Conservation (phyloP, 2,113 vertebrate genomes). For the Brachyistius frenatus region DNA sequence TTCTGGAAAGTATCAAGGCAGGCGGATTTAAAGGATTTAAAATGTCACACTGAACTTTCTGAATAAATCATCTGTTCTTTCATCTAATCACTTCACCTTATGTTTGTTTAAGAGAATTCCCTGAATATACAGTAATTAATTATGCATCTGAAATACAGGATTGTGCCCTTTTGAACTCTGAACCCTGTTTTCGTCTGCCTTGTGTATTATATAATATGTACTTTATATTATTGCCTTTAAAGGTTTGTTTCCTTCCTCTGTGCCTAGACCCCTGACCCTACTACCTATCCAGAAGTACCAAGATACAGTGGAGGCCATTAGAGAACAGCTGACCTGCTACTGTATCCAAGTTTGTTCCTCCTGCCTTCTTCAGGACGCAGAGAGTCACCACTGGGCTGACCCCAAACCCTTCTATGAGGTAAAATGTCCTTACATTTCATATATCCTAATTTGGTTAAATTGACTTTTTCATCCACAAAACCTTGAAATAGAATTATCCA, state of each 20-base stretch:
- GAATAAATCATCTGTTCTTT: slow-evolving; percentile 62
- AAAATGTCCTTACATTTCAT: slow-evolving; percentile 12
- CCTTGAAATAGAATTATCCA: neutral
- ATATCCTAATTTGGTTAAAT: neutral
- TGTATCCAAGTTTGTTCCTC: slow-evolving; percentile 90
- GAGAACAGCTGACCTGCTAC: slow-evolving; percentile 91
- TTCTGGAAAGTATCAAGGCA: slow-evolving; percentile 69
- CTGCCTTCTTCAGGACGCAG: slow-evolving; percentile 93
- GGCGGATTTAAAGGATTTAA: slow-evolving; percentile 62
- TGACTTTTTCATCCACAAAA: neutral
- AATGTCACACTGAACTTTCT: slow-evolving; percentile 62
- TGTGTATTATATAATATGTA: slow-evolving; percentile 10
- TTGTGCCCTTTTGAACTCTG: slow-evolving; percentile 6
- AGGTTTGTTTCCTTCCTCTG: slow-evolving; percentile 79
- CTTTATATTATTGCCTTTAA: slow-evolving; percentile 21
- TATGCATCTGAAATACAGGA: slow-evolving; percentile 34
- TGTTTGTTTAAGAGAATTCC: slow-evolving; percentile 31
- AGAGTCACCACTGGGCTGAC: slow-evolving; percentile 95
- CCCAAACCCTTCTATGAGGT: slow-evolving; percentile 96
- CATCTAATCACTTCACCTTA: slow-evolving; percentile 38
- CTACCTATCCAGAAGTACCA: slow-evolving; percentile 90
- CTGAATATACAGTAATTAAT: slow-evolving; percentile 44
- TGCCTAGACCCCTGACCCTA: slow-evolving; percentile 88
- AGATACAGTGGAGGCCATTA: slow-evolving; percentile 87
- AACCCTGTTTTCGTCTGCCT: slow-evolving; percentile 14